Evolutionary conservation across 2,797 vertebrate genomes (phyloP).

Genomic region (Melopsittacus undulatus): DNA sequence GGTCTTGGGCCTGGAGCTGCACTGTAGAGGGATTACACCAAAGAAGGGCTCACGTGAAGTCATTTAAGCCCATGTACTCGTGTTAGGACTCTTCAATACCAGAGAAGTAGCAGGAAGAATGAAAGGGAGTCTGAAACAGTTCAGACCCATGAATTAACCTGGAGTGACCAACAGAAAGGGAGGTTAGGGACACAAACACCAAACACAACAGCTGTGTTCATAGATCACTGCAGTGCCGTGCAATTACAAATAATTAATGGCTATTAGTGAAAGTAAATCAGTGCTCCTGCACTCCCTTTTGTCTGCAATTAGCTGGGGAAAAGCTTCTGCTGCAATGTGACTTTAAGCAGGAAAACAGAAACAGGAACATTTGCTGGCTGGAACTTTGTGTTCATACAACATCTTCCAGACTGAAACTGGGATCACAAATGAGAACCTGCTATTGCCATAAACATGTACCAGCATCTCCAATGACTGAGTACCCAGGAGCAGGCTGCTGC

Average conservation of each 20-base stretch:
- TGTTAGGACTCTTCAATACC: background rate
- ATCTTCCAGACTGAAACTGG: background rate
- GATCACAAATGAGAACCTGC: background rate
- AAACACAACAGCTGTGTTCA: background rate
- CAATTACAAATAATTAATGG: background rate
- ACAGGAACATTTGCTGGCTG: background rate
- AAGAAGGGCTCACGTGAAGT: background rate
- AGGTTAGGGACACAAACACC: background rate
- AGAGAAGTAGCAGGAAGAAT: background rate
- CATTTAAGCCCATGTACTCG: background rate
- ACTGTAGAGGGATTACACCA: background rate
- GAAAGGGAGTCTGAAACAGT: background rate
- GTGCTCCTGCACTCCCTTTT: background rate
- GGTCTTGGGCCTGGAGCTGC: background rate
- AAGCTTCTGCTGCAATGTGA: background rate
- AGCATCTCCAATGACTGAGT: background rate
- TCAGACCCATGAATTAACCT: background rate
- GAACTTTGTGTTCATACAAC: background rate
- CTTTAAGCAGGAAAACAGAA: background rate
- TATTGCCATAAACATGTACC: background rate
- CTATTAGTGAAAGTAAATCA: background rate
- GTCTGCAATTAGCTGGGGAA: background rate
- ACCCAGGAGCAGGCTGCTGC: background rate
- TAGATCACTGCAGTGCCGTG: background rate
- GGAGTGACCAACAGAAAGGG: background rate